phyloP scores from a whole-genome alignment of 2,888 invertebrate species.

The Diloba caeruleocephala region DNA sequence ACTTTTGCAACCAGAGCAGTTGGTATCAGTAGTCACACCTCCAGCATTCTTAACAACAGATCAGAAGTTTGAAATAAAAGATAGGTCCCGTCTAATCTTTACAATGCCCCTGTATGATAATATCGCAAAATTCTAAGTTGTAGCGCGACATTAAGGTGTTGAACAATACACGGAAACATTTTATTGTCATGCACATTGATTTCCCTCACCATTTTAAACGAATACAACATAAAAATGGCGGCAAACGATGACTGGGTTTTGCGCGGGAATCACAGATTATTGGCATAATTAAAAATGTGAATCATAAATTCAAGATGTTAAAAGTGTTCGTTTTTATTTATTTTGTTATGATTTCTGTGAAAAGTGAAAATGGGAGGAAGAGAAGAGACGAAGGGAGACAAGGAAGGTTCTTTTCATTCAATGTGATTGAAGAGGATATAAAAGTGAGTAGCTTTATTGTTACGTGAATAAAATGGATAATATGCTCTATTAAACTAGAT shows the following conservation, averaged over 20 bases:
- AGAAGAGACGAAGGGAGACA: conserved; percentile 56
- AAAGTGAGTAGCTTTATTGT: conserved; percentile 78
- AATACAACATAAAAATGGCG: conserved; percentile 66
- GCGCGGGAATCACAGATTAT: conserved; percentile 63
- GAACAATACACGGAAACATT: conserved; percentile 80
- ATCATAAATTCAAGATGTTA: conserved; percentile 58
- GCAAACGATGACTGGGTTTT: conserved; percentile 65
- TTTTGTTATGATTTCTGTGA: conserved; percentile 53
- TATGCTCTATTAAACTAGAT: too few relatives aligned
- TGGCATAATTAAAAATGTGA: conserved; percentile 60
- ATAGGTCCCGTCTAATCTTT: conserved; percentile 40
- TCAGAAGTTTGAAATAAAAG: too few relatives aligned
- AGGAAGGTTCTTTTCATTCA: conserved; percentile 87
- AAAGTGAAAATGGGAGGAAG: conserved; percentile 55
- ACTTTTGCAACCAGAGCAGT: too few relatives aligned
- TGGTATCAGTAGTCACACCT: too few relatives aligned
- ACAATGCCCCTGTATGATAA: conserved; percentile 13
- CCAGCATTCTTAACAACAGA: too few relatives aligned
- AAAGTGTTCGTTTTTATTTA: conserved; percentile 52
- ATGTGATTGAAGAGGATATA: conserved; percentile 86
- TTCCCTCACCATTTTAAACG: conserved; percentile 71
- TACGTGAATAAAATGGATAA: too few relatives aligned
- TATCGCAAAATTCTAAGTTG: conserved; percentile 49
- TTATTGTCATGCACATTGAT: conserved; percentile 61
- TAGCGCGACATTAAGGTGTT: conserved; percentile 57